Percentiles rank a stretch among this genome's conserved stretches.
phyloP scores from a whole-genome alignment of 2,888 invertebrate genomes.

The Chironomus tentans region DNA sequence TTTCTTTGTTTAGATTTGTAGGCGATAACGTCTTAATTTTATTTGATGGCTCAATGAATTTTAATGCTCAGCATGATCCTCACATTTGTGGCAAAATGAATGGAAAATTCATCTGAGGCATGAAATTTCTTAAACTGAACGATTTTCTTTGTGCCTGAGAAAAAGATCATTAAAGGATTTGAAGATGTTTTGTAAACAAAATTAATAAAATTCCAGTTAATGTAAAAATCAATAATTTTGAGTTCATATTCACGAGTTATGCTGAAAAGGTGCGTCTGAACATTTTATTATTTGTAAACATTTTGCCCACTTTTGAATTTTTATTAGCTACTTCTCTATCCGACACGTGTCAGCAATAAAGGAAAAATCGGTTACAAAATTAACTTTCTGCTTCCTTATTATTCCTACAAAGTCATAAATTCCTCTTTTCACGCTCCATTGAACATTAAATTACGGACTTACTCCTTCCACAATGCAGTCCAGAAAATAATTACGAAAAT shows the following conservation, averaged over 20 bases:
- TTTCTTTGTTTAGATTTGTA: constrained; percentile 19
- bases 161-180: neutral
- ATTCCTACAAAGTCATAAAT: constrained; percentile 9
- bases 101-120: neutral
- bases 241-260: neutral
- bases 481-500: neutral
- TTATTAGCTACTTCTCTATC: neutral
- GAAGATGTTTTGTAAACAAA: neutral
- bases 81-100: neutral
- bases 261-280: constrained; percentile 1
- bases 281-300: constrained; percentile 15
- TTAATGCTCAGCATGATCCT: neutral
- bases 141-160: neutral
- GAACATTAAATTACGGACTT: neutral
- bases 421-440: neutral
- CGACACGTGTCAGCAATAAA: neutral
- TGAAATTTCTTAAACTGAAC: neutral
- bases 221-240: neutral
- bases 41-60: constrained; percentile 3
- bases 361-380: neutral
- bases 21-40: constrained; percentile 19
- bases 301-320: neutral
- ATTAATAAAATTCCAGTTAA: neutral
- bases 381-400: neutral
- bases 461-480: neutral